A percentile compares a stretch with the other conserved stretches of the same genome.
These are phyloP conservation scores for Pipistrellus nathusii DNA, from an alignment of 2,797 vertebrate genomes.

Conservation along the genomic window DNA sequence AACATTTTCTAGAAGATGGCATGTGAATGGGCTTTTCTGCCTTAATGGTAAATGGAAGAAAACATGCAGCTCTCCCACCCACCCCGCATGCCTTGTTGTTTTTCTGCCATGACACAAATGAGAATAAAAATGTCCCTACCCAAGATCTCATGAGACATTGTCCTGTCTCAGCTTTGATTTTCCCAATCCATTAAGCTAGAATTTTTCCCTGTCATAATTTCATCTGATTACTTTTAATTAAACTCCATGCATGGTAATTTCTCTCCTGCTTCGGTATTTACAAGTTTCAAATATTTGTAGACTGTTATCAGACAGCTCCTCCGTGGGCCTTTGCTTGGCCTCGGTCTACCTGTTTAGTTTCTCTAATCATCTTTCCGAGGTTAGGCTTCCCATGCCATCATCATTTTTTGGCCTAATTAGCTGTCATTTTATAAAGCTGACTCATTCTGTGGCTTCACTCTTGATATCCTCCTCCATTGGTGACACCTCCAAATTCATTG, in stretches of 20 bases:
- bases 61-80: not conserved
- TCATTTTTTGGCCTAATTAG: not conserved
- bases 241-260: slow-evolving; percentile 60
- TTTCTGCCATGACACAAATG: slow-evolving; percentile 45
- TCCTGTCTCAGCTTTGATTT: slow-evolving; percentile 56
- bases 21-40: not conserved
- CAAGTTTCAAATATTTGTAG: slow-evolving; percentile 75
- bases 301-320: slow-evolving; percentile 57
- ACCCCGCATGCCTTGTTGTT: not conserved
- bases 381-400: not conserved
- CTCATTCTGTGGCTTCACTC: not conserved
- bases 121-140: slow-evolving; percentile 19
- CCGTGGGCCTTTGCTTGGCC: not conserved
- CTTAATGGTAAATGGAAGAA: slow-evolving; percentile 38
- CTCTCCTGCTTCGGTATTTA: slow-evolving; percentile 70
- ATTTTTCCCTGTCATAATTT: slow-evolving; percentile 67
- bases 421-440: slow-evolving; percentile 17
- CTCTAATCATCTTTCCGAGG: not conserved
- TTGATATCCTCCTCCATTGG: not conserved
- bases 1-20: slow-evolving; percentile 4
- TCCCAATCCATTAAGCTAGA: slow-evolving; percentile 48
- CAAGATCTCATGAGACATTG: not conserved
- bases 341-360: not conserved
- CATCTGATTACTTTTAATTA: slow-evolving; percentile 81
- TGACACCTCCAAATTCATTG: not conserved